phyloP scores from a whole-genome alignment of 2,113 vertebrate genomes.

The Amphilophus citrinellus region DNA sequence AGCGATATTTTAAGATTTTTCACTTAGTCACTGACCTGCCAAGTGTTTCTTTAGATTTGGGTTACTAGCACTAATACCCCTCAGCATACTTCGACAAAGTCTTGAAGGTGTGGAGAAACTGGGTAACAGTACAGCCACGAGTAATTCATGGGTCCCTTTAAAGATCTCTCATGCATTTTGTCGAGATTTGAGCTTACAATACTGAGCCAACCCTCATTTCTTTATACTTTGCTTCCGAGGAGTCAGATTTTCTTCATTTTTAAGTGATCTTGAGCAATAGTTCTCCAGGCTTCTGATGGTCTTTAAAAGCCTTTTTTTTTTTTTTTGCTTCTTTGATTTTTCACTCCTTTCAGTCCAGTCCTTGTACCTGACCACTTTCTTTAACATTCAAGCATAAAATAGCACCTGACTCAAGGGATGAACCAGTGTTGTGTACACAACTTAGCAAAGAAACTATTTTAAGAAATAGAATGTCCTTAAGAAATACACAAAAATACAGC shows the following conservation, averaged over 20 bases:
- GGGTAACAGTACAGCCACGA: neutral
- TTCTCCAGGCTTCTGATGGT: neutral
- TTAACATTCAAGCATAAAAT: neutral
- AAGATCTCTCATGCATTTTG: neutral
- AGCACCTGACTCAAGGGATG: neutral
- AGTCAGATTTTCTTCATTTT: neutral
- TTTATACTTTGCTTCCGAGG: neutral
- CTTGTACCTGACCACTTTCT: neutral
- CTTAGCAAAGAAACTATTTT: neutral
- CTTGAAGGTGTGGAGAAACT: neutral
- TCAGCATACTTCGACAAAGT: neutral
- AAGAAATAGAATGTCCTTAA: neutral
- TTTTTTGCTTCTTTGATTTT: neutral
- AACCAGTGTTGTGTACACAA: neutral
- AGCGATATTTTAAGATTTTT: slow-evolving; percentile 49
- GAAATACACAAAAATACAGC: too few relatives aligned
- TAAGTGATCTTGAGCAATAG: neutral
- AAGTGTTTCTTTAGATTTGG: slow-evolving; percentile 56
- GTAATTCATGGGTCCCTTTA: neutral
- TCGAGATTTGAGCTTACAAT: neutral
- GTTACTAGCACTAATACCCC: slow-evolving; percentile 29
- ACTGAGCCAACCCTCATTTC: neutral
- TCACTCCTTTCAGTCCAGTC: neutral
- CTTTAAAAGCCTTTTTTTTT: neutral
- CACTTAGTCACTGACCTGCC: slow-evolving; percentile 10